Conservation (phyloP, 2,797 vertebrate genomes). For the Discoglossus pictus region DNA sequence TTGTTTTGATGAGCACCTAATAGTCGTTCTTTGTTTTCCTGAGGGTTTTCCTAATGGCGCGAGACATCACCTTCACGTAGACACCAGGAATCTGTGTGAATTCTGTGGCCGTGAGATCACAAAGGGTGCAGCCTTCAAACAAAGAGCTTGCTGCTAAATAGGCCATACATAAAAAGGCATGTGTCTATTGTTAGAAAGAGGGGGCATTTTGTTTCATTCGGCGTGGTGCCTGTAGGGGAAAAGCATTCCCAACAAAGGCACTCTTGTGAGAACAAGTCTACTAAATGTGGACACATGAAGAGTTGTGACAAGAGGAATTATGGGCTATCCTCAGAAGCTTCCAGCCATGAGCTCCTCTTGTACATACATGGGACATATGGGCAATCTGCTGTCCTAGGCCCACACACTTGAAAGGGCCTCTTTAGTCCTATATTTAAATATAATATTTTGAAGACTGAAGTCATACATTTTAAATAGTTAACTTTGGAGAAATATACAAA, state of each 20-base stretch:
- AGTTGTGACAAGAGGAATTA: conserved; percentile 18
- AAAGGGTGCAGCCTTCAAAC: conserved; percentile 45
- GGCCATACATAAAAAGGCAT: conserved; percentile 44
- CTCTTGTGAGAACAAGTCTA: conserved; percentile 46
- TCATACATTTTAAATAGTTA: too few species aligned
- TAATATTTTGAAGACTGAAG: too few species aligned
- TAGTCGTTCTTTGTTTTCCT: too few species aligned
- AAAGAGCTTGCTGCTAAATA: conserved; percentile 40
- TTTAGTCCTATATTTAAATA: too few species aligned
- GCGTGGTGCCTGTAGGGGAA: conserved; percentile 48
- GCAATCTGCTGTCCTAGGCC: too few species aligned
- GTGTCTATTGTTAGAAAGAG: conserved; percentile 42
- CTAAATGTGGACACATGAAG: conserved; percentile 19
- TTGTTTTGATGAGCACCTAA: too few species aligned
- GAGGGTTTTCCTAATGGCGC: too few species aligned
- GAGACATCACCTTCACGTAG: conserved; percentile 10
- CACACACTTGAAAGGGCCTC: too few species aligned
- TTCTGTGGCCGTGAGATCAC: conserved; percentile 45
- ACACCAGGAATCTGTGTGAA: conserved; percentile 23
- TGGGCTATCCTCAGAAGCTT: conserved; percentile 2
- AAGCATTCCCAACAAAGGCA: conserved; percentile 37
- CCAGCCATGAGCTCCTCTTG: neutral
- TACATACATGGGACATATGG: neutral
- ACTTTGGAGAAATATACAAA: too few species aligned
- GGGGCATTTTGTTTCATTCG: conserved; percentile 31